phyloP scores from a whole-genome alignment of 92 coral and sea anemone genomes.

The Nematostella vectensis region DNA sequence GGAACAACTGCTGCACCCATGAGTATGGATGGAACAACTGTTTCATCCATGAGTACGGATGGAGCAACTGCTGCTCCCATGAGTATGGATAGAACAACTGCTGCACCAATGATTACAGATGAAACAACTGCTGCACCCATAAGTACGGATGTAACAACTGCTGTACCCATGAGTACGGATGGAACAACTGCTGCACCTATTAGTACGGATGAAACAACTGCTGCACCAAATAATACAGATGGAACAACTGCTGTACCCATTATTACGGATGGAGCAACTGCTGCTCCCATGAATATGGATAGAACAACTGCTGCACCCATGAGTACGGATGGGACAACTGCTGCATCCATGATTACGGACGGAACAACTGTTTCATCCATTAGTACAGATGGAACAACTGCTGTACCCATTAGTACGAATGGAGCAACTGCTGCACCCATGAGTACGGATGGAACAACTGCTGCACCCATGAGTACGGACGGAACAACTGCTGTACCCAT shows the following conservation, averaged over 20 bases:
- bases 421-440: not conserved
- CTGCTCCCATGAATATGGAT: not conserved
- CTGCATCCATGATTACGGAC: not conserved
- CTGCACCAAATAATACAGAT: not conserved
- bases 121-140: not conserved
- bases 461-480: slow-evolving; percentile 2
- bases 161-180: not conserved
- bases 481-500: not conserved
- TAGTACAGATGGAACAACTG: not conserved
- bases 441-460: slow-evolving; percentile 2
- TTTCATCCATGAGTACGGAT: too few relatives aligned
- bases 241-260: not conserved
- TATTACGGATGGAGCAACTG: not conserved
- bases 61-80: not conserved
- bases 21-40: not conserved
- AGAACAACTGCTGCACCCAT: not conserved
- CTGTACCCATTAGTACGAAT: not conserved
- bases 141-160: not conserved
- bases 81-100: slow-evolving; percentile 2
- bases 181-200: not conserved
- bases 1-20: slow-evolving; percentile 1
- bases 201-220: slow-evolving; percentile 4
- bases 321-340: not conserved
- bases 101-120: too few relatives aligned
- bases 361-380: not conserved